Evolutionary conservation across 2,888 invertebrate genomes (phyloP), one percentile per base, ranked within the genome.

Genomic region (Lithophane leautieri): DNA sequence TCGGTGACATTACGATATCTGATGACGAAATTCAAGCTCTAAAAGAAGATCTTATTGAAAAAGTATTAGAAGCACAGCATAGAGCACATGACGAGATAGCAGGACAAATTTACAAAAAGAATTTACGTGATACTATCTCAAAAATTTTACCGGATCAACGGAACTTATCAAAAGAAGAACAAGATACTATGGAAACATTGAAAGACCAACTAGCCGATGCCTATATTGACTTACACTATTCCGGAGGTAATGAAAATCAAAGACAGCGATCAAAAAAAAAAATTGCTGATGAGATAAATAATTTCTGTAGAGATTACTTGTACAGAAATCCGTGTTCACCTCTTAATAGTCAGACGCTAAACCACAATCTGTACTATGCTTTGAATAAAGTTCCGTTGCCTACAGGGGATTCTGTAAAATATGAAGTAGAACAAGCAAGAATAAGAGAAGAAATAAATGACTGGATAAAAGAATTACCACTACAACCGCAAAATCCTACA

Each of bases 201-300:
- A 94, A 93, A 89, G 93, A 94, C 54, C 89, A 89, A 73, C 69
- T 95, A 61, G 92, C 91, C 22, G 94, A 95, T 70, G 93, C 94
- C 22, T 95, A 92, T 79, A 90, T 95, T 19, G 91, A 91, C 71
- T 86, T 95, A 67, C 89, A 92, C 79, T 92, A 89, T 81, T 76
- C 89, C 4, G 88, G 89, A 12, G 81, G 84, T 3, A 84, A 92
- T 68, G 81, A 88, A 44, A 80, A 88, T 40, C 73, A 87, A 63
- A 90, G 83, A 83, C 77, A 82, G 4, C 90, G 86, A 80, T 90
- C 90, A 16, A 92, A 89, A 79, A 81, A 76, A 8, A 92, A 91
- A 86, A 91, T 95, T 42, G 79, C 76, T 0, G 79, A 91, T 44
- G 91, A 90, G 86, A 86, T 95, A 0, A 83, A 84, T 56, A 88